A percentile compares a stretch with the other conserved stretches of the same genome.
These are phyloP conservation scores for Drosophila parabipectinata DNA, from an alignment of 1,140 invertebrate species.

Conservation along the genomic window DNA sequence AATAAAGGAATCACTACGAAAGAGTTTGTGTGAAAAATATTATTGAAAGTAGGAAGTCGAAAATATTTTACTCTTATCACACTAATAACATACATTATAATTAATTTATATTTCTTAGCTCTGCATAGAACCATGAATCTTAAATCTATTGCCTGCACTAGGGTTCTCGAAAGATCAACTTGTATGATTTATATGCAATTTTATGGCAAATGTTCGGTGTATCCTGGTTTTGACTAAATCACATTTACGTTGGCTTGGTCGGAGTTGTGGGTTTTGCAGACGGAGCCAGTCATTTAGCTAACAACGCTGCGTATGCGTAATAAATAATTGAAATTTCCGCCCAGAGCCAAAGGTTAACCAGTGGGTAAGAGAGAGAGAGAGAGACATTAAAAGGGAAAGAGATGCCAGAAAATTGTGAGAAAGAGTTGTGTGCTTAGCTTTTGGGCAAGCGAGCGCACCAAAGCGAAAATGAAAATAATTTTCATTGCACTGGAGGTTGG, in stretches of 20 bases:
- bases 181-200: constrained; percentile 41
- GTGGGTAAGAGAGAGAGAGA: not conserved
- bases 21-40: not conserved
- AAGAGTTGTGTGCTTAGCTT: constrained; percentile 56
- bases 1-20: not conserved
- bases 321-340: constrained; percentile 79
- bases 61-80: too few relatives aligned
- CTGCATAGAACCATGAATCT: not conserved
- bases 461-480: constrained; percentile 79
- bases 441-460: constrained; percentile 76
- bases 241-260: constrained; percentile 34
- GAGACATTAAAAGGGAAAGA: constrained; percentile 6
- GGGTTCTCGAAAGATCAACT: constrained; percentile 16
- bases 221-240: constrained; percentile 26
- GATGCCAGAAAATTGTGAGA: constrained; percentile 15
- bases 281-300: constrained; percentile 69
- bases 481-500: constrained; percentile 53
- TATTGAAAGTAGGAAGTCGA: too few relatives aligned
- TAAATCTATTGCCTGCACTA: not conserved
- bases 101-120: not conserved
- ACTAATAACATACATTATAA: not conserved
- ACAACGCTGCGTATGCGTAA: constrained; percentile 73
- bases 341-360: constrained; percentile 56
- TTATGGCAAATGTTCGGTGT: constrained; percentile 38
- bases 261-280: constrained; percentile 20